Percentiles rank a stretch among this genome's conserved stretches.
These are phyloP conservation scores for Chromobotia macracanthus DNA, from an alignment of 2,797 vertebrate species.

Conservation along the genomic window DNA sequence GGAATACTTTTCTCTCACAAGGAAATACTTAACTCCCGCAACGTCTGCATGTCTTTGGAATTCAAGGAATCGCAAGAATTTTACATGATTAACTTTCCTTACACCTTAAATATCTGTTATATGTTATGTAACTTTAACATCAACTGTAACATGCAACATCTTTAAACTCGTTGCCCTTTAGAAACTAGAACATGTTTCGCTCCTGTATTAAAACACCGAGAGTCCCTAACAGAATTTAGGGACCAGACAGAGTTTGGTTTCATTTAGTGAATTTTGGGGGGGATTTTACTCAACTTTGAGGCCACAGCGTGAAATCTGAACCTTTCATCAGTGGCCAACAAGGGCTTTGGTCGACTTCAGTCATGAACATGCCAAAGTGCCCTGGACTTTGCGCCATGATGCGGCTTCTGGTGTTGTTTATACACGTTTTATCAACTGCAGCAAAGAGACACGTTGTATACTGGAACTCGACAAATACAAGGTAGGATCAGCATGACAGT, in stretches of 20 bases:
- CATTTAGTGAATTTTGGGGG: too few species aligned
- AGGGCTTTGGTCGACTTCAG: constrained; percentile 36
- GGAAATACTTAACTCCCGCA: constrained; percentile 36
- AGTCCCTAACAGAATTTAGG: neutral
- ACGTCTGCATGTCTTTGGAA: constrained; percentile 13
- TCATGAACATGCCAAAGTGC: constrained; percentile 68
- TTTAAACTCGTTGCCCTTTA: neutral
- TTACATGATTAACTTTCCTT: neutral
- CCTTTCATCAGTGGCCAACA: constrained; percentile 10
- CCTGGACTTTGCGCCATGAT: constrained; percentile 55
- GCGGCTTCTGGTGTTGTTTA: constrained; percentile 63
- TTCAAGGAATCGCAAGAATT: constrained; percentile 29
- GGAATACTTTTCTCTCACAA: constrained; percentile 13
- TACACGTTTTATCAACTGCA: constrained; percentile 68
- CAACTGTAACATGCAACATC: neutral
- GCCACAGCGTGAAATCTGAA: neutral
- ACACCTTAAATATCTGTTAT: neutral
- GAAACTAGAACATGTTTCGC: neutral
- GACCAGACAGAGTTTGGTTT: too few species aligned
- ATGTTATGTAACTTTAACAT: too few species aligned
- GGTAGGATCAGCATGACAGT: constrained; percentile 70
- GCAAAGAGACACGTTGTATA: constrained; percentile 83
- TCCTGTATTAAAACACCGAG: neutral
- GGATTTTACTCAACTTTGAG: neutral
- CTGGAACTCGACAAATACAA: constrained; percentile 90